Evolutionary conservation across 1,140 invertebrate species (phyloP).

Genomic region (Zophobas atratus): DNA sequence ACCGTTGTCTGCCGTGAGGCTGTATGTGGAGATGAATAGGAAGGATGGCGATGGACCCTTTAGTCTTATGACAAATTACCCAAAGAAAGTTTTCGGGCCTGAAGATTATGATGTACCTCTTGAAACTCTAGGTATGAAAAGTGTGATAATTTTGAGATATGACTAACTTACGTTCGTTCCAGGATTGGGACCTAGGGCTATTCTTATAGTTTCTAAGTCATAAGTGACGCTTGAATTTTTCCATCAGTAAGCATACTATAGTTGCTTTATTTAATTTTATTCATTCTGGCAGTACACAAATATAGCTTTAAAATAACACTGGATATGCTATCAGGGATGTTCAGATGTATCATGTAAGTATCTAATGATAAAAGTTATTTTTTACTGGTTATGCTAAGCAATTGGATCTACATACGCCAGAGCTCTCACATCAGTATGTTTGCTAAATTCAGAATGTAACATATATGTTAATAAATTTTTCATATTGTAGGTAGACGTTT

Average conservation of each 20-base stretch:
- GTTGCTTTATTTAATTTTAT: not conserved
- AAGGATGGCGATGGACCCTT: constrained; percentile 78
- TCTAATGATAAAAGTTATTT: not conserved
- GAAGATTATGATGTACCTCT: constrained; percentile 92
- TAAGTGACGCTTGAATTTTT: not conserved
- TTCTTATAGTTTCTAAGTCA: constrained; percentile 80
- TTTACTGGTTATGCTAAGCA: too few relatives aligned
- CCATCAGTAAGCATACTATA: too few relatives aligned
- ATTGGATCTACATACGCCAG: not conserved
- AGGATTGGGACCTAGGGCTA: constrained; percentile 86
- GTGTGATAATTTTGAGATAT: constrained; percentile 25
- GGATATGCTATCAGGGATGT: constrained; percentile 3
- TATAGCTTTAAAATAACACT: constrained; percentile 4
- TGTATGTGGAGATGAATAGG: constrained; percentile 86
- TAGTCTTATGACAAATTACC: constrained; percentile 88
- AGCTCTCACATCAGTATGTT: not conserved
- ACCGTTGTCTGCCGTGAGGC: constrained; percentile 88
- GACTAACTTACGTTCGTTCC: constrained; percentile 64
- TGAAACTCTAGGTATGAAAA: constrained; percentile 79
- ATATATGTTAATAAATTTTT: constrained; percentile 26
- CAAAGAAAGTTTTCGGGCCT: constrained; percentile 87
- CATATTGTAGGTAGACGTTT: not conserved
- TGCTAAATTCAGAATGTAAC: constrained; percentile 5
- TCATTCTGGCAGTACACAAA: not conserved
- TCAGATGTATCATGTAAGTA: constrained; percentile 11